A percentile compares a stretch with the other conserved stretches of the same genome.
These are phyloP conservation scores for Metridium senile DNA, from an alignment of 92 coral and sea anemone genomes.

Conservation along the genomic window DNA sequence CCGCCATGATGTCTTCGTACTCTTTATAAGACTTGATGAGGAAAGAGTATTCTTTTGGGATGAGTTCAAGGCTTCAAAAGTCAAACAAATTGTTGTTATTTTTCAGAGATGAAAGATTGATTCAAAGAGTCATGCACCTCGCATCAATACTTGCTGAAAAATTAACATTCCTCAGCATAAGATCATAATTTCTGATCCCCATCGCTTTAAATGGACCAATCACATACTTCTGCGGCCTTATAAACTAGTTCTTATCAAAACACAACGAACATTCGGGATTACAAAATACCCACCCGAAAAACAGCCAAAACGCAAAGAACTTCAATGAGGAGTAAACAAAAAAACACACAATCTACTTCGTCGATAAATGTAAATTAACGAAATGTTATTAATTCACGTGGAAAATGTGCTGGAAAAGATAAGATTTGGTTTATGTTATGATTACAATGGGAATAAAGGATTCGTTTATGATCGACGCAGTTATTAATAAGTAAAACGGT, in stretches of 20 bases:
- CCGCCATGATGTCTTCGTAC: not conserved
- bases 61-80: not conserved
- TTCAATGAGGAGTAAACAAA: no score
- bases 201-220: slow-evolving; percentile 13
- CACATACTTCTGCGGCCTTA: slow-evolving; percentile 2
- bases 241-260: slow-evolving; percentile 2
- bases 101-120: not conserved
- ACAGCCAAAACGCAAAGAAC: not conserved
- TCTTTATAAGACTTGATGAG: not conserved
- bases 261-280: slow-evolving; percentile 14
- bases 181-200: slow-evolving; percentile 18
- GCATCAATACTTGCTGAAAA: slow-evolving; percentile 3
- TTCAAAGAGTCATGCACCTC: not conserved
- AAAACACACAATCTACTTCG: no score
- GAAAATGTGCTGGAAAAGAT: not conserved
- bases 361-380: no score
- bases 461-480: slow-evolving; percentile 6
- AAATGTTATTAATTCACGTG: not conserved
- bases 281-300: not conserved
- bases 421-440: not conserved
- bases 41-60: not conserved
- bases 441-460: not conserved
- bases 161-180: slow-evolving; percentile 23
- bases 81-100: not conserved
- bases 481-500: slow-evolving; percentile 9